Evolutionary conservation across 1,140 invertebrate genomes (phyloP).

Genomic region (Penaeus japonicus): DNA sequence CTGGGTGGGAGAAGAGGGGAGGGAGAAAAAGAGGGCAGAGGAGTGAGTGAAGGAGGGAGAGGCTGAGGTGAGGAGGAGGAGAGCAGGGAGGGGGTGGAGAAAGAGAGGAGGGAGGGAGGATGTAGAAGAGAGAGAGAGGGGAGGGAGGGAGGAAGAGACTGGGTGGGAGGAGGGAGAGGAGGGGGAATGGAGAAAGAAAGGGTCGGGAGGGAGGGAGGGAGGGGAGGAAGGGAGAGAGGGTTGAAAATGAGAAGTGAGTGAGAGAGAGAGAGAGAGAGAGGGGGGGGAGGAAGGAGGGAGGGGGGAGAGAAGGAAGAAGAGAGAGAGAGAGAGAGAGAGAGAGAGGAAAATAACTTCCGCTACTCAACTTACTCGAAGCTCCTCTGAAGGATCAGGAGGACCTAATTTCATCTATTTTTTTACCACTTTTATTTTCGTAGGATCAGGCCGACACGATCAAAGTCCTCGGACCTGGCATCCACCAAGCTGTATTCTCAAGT

Average conservation of each 20-base stretch:
- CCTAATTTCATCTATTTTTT: too few species aligned
- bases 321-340: constrained; percentile 39
- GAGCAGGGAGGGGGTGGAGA: not conserved
- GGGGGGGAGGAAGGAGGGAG: not conserved
- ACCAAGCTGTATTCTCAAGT: too few species aligned
- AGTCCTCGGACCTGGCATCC: too few species aligned
- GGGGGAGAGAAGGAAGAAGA: not conserved
- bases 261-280: not conserved
- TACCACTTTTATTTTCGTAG: too few species aligned
- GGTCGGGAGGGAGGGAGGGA: not conserved
- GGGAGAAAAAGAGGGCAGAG: not conserved
- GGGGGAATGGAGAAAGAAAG: not conserved
- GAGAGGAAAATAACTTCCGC: not conserved
- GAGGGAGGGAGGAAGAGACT: too few species aligned
- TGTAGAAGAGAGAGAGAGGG: not conserved
- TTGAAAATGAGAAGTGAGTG: not conserved
- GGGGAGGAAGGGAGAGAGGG: not conserved
- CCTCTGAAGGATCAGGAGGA: too few species aligned
- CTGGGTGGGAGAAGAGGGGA: not conserved
- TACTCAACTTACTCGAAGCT: not conserved
- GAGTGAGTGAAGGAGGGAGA: not conserved
- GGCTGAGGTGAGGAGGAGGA: not conserved
- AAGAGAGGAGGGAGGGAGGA: not conserved
- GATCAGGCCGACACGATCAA: too few species aligned
- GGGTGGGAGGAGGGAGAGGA: not conserved